Evolutionary conservation across 2,797 vertebrate genomes (phyloP).

Genomic region (Brachyalestes nurse): DNA sequence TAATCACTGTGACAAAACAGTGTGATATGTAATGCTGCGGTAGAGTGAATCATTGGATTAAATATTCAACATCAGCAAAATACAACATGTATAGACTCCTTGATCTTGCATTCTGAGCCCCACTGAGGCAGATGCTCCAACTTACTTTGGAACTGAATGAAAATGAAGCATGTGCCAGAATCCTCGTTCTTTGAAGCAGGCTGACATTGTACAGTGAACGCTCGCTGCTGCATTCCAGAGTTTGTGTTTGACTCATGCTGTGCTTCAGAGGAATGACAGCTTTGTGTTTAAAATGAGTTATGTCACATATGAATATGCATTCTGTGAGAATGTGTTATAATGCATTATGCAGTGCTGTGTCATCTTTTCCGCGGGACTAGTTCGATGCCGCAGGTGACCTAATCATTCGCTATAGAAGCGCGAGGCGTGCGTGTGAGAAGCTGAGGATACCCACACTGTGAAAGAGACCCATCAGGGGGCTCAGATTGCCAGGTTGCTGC

Average conservation of each 20-base stretch:
- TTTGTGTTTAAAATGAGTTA: neutral
- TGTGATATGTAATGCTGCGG: too few relatives aligned
- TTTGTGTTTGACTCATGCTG: neutral
- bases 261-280: neutral
- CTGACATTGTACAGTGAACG: neutral
- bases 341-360: neutral
- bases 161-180: neutral
- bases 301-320: neutral
- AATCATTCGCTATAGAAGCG: neutral
- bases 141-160: neutral
- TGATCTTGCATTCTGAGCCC: neutral
- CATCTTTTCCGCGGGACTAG: neutral
- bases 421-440: neutral
- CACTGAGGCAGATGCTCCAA: neutral
- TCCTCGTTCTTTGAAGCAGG: neutral
- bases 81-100: neutral
- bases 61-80: too few relatives aligned
- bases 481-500: constrained; percentile 36
- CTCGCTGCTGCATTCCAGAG: neutral
- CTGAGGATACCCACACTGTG: constrained; percentile 32
- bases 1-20: too few relatives aligned
- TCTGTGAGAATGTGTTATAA: neutral
- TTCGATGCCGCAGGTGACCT: constrained; percentile 18
- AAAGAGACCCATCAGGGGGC: constrained; percentile 34
- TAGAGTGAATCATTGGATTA: too few relatives aligned